phyloP scores from a whole-genome alignment of 2,888 invertebrate genomes.

The Timandra comae region DNA sequence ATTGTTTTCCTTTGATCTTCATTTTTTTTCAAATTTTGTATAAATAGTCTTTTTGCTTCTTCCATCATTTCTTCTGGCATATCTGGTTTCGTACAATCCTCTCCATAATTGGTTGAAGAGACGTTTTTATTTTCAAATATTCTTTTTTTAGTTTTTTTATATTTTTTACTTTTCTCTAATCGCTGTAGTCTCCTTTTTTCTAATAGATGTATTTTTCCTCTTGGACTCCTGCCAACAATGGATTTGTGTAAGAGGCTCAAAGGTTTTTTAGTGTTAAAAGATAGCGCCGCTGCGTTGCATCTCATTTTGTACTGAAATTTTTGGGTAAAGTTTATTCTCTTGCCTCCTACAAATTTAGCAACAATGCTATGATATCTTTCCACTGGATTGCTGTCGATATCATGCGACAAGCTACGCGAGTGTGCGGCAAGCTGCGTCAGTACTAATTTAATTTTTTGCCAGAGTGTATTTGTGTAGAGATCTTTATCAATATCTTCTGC shows the following conservation, averaged over 20 bases:
- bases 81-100: too few relatives aligned
- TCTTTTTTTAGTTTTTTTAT: too few relatives aligned
- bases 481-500: neutral
- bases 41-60: too few relatives aligned
- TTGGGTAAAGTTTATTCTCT: conserved; percentile 9
- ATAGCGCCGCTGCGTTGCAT: conserved; percentile 10
- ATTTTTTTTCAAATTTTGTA: too few relatives aligned
- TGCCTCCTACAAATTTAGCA: conserved; percentile 15
- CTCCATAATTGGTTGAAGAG: too few relatives aligned
- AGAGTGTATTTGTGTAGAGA: neutral
- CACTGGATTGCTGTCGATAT: neutral
- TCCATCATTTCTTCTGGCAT: too few relatives aligned
- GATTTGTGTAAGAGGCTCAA: conserved; percentile 9
- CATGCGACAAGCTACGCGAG: conserved; percentile 1
- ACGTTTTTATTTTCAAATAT: too few relatives aligned
- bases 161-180: conserved; percentile 3
- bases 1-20: too few relatives aligned
- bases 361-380: conserved; percentile 5
- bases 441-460: neutral
- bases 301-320: conserved; percentile 5
- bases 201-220: conserved; percentile 3
- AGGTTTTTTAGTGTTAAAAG: conserved; percentile 10
- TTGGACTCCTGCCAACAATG: conserved; percentile 10
- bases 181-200: conserved; percentile 5
- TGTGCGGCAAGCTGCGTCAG: neutral